Evolutionary conservation across 2,797 vertebrate genomes (phyloP).

Genomic region (Lagocephalus sceleratus): DNA sequence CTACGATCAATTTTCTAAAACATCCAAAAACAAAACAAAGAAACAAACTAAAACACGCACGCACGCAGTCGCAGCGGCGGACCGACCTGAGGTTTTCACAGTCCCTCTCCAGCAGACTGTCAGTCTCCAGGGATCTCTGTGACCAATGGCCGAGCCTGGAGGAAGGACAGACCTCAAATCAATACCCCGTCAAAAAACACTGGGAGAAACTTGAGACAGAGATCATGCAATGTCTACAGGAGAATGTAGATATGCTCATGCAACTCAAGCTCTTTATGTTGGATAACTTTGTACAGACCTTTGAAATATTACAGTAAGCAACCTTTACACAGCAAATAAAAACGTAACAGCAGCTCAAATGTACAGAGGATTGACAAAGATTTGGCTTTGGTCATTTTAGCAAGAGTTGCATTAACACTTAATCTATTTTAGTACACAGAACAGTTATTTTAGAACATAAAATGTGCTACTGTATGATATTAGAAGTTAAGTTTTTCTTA

Average conservation of each 20-base stretch:
- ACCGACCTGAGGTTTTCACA: slow-evolving; percentile 61
- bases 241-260: slow-evolving; percentile 81
- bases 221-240: slow-evolving; percentile 84
- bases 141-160: slow-evolving; percentile 63
- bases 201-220: slow-evolving; percentile 55
- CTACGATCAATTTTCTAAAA: too few species aligned
- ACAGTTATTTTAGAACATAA: slow-evolving; percentile 76
- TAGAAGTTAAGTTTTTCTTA: slow-evolving; percentile 72
- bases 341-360: slow-evolving; percentile 76
- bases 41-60: not conserved
- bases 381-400: slow-evolving; percentile 75
- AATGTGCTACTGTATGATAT: slow-evolving; percentile 65
- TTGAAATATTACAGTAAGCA: slow-evolving; percentile 65
- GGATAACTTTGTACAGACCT: slow-evolving; percentile 56
- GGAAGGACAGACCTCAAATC: slow-evolving; percentile 73
- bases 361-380: slow-evolving; percentile 71
- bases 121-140: slow-evolving; percentile 51
- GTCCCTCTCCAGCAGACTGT: slow-evolving; percentile 47
- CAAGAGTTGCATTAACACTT: slow-evolving; percentile 81
- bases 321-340: slow-evolving; percentile 74
- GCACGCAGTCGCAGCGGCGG: not conserved
- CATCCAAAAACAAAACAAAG: too few species aligned
- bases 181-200: slow-evolving; percentile 57
- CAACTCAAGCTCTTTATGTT: slow-evolving; percentile 80
- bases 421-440: slow-evolving; percentile 77